Evolutionary conservation across 2,113 vertebrate genomes (phyloP).

Genomic region (Acanthochromis polyacanthus): DNA sequence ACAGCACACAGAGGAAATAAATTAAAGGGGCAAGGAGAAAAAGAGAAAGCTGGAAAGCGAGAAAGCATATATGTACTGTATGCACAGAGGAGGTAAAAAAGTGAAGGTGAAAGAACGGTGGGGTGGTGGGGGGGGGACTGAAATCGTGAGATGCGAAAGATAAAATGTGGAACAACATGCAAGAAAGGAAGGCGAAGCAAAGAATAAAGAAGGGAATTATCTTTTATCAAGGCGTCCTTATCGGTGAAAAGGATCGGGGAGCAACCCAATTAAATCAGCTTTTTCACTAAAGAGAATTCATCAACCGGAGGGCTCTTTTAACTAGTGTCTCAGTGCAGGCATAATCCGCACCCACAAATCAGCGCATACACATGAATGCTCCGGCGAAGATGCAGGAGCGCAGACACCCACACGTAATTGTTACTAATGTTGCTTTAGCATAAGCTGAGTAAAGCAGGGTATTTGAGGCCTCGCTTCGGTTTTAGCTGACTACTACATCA

Average conservation of each 20-base stretch:
- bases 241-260: slow-evolving; percentile 62
- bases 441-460: not conserved
- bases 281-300: slow-evolving; percentile 75
- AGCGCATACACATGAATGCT: not conserved
- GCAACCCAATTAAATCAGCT: slow-evolving; percentile 77
- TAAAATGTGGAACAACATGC: slow-evolving; percentile 33
- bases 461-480: slow-evolving; percentile 13
- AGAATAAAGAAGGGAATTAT: slow-evolving; percentile 59
- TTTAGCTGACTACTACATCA: not conserved
- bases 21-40: slow-evolving; percentile 55
- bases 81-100: slow-evolving; percentile 11
- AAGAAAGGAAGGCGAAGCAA: slow-evolving; percentile 18
- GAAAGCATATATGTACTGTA: slow-evolving; percentile 37
- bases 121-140: not conserved
- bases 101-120: slow-evolving; percentile 6
- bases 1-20: slow-evolving; percentile 70
- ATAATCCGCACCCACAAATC: slow-evolving; percentile 39
- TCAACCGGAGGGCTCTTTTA: slow-evolving; percentile 72
- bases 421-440: slow-evolving; percentile 46
- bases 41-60: slow-evolving; percentile 23
- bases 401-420: slow-evolving; percentile 20
- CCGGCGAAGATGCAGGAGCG: not conserved
- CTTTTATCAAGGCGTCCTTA: slow-evolving; percentile 69
- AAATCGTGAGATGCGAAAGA: slow-evolving; percentile 31
- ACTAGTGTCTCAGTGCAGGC: slow-evolving; percentile 52